Conservation (phyloP, 2,888 invertebrate species). For the Pomacea canaliculata region DNA sequence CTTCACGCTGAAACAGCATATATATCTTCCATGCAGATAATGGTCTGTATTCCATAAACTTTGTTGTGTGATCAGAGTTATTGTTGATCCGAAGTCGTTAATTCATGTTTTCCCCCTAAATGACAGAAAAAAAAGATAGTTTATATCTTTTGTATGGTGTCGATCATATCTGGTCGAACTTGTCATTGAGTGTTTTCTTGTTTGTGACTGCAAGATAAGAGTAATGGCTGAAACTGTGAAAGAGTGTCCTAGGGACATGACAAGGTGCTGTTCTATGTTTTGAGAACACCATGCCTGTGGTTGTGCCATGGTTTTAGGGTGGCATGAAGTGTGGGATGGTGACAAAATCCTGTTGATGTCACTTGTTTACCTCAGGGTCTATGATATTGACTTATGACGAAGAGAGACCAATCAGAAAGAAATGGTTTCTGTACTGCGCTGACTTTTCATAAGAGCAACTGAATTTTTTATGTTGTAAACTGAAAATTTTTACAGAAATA, state of each 20-base stretch:
- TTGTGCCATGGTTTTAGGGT: neutral
- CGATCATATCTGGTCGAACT: neutral
- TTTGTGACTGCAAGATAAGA: neutral
- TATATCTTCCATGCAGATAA: too few relatives aligned
- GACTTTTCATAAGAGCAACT: conserved; percentile 1
- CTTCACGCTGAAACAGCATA: too few relatives aligned
- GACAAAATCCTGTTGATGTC: conserved; percentile 1
- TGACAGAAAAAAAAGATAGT: too few relatives aligned
- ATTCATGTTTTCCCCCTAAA: too few relatives aligned
- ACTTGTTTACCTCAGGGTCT: conserved; percentile 7
- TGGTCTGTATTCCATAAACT: too few relatives aligned
- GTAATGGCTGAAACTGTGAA: neutral
- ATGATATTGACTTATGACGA: neutral
- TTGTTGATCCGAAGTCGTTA: too few relatives aligned
- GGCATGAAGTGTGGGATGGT: conserved; percentile 1
- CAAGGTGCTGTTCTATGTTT: neutral
- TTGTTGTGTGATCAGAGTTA: too few relatives aligned
- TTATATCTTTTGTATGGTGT: too few relatives aligned
- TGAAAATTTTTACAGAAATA: conserved; percentile 2
- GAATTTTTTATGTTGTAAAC: conserved; percentile 6
- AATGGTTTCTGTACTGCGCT: neutral
- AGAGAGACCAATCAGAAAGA: conserved; percentile 6
- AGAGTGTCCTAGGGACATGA: neutral
- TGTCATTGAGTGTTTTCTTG: neutral
- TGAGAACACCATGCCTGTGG: neutral